Conservation (phyloP, 2,113 vertebrate genomes). For the Catharus bicknelli region DNA sequence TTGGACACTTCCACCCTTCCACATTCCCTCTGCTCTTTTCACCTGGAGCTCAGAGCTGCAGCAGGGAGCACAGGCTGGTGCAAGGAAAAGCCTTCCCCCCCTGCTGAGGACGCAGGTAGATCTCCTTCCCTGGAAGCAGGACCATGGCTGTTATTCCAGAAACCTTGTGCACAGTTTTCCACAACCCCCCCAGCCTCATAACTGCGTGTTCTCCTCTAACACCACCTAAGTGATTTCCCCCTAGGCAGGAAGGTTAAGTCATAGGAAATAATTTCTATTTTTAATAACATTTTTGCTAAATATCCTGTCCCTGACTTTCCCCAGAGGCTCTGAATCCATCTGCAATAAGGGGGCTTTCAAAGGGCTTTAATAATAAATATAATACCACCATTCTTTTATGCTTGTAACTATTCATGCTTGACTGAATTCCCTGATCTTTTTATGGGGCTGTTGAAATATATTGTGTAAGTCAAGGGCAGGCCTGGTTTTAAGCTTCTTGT, state of each 20-base stretch:
- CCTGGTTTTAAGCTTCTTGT: slow-evolving; percentile 28
- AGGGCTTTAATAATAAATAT: slow-evolving; percentile 61
- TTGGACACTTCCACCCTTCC: fast-evolving
- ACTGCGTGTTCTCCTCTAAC: background rate
- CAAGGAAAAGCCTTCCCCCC: background rate
- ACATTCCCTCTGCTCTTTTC: fast-evolving
- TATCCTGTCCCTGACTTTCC: slow-evolving; percentile 61
- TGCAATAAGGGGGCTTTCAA: slow-evolving; percentile 51
- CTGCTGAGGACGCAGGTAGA: background rate
- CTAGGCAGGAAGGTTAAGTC: slow-evolving; percentile 49
- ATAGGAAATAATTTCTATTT: slow-evolving; percentile 63
- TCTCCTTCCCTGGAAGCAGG: background rate
- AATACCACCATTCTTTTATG: slow-evolving; percentile 44
- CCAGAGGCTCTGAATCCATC: slow-evolving; percentile 30
- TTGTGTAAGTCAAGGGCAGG: slow-evolving; percentile 55
- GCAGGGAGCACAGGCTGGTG: background rate
- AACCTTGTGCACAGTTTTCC: background rate
- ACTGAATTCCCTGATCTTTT: slow-evolving; percentile 61
- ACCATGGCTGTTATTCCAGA: background rate
- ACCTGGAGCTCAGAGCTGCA: background rate
- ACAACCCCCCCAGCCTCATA: background rate
- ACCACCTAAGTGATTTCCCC: slow-evolving; percentile 32
- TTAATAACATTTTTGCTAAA: slow-evolving; percentile 68
- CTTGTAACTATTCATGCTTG: slow-evolving; percentile 61
- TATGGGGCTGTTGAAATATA: slow-evolving; percentile 56